Base-by-base conservation (phyloP, 2,113 vertebrate genomes). In the Brachyistius frenatus region DNA sequence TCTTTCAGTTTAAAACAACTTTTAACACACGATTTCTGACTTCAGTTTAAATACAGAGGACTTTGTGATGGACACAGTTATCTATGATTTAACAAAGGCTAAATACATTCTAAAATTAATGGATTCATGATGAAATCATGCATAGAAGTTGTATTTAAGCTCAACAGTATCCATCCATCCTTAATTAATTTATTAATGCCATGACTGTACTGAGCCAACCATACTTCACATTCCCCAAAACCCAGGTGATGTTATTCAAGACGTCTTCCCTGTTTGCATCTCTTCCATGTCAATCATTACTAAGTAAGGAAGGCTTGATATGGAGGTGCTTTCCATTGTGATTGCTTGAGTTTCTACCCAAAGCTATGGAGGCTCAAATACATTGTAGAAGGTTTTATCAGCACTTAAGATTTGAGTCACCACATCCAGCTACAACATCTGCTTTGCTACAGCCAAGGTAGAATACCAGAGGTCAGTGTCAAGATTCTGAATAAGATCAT, bases 51-150 rank as follows among this genome's bases (percentile, higher is more conserved):
- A n/a, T n/a, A 50, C 49, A n/a, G 49, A 13, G 10, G 2, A 3
- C 41, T 44, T 2, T 44, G 39, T 41, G 39, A 41, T 41, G 41
- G 41, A 11, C 41, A 44, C 10, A 44, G 41, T 44, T 13, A 44
- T 2, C 41, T 3, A 2, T 11, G 13, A 44, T 44, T 44, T 3
- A 2, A 41, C 8, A 41, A 9, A 7, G 10, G 10, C 39, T 10
- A 41, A 44, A 32, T 16, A 46, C 35, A 47, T 52, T 52, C 50
- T 62, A 5, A 65, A 58, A 78, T 11, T 46, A 33, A 50, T 16
- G 50, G 50, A 7, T 50, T 31, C 30, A 64, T 9, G 16, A 4
- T 5, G 16, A 73, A 66, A 70, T 23, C 23, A 23, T 23, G 23
- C 23, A 23, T 23, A 23, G 37, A 1, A 41, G 2, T 52, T 36